These are phyloP conservation scores for Fulmarus glacialis DNA, from an alignment of 2,113 vertebrate genomes.

Conservation along the genomic window DNA sequence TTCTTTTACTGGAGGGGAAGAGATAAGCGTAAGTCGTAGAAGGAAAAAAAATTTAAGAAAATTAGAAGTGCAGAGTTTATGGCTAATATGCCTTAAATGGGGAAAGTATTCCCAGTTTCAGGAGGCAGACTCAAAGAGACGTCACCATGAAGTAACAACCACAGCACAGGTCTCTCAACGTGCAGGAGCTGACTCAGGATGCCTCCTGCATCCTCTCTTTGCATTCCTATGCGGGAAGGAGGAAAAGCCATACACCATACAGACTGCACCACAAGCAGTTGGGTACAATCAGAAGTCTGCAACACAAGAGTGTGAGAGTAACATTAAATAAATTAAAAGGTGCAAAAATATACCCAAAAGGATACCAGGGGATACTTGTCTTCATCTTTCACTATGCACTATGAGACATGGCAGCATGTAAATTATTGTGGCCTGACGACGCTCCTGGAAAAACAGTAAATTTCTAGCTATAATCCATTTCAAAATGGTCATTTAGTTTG, in stretches of 20 bases:
- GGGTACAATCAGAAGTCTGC: neutral
- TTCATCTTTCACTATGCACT: neutral
- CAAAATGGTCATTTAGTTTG: neutral
- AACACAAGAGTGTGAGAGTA: neutral
- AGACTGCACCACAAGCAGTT: neutral
- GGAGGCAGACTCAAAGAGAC: neutral
- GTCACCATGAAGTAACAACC: neutral
- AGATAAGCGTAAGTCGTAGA: neutral
- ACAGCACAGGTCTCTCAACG: neutral
- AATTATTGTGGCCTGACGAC: neutral
- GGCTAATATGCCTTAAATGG: neutral
- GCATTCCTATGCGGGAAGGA: accelerated
- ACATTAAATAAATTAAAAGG: neutral
- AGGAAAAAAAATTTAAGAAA: neutral
- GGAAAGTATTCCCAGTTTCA: neutral
- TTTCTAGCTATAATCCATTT: neutral
- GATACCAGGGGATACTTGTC: neutral
- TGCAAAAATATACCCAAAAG: neutral
- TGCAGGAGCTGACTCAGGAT: accelerated
- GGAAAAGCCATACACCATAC: neutral
- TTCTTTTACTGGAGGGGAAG: neutral
- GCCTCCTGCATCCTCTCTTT: neutral
- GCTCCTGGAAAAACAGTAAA: neutral
- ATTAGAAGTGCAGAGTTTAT: neutral
- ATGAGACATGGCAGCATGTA: neutral